These are phyloP conservation scores for Petrocephalus zakoni DNA, from an alignment of 2,113 vertebrate species.

Conservation along the genomic window DNA sequence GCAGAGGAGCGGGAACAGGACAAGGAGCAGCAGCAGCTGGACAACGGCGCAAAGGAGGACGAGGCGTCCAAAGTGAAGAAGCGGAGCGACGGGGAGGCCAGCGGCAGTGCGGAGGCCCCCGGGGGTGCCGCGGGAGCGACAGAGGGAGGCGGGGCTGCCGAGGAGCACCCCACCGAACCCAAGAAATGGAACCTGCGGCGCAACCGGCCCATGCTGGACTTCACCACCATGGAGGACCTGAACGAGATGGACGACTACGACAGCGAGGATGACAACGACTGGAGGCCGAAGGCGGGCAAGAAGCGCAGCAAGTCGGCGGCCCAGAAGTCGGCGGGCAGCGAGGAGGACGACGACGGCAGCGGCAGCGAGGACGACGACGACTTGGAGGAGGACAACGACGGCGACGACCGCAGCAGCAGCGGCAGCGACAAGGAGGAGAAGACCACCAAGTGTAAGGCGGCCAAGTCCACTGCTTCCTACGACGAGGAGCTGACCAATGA, in stretches of 20 bases:
- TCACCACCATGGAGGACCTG: slow-evolving; percentile 92
- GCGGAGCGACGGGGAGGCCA: slow-evolving; percentile 62
- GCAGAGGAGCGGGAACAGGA: slow-evolving; percentile 65
- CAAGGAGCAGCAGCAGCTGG: slow-evolving; percentile 59
- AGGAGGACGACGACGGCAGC: slow-evolving; percentile 68
- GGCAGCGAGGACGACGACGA: slow-evolving; percentile 69
- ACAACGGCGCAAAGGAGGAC: slow-evolving; percentile 70
- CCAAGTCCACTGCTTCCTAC: slow-evolving; percentile 75
- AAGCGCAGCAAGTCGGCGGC: slow-evolving; percentile 69
- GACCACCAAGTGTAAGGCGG: slow-evolving; percentile 75
- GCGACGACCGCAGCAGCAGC: slow-evolving; percentile 68
- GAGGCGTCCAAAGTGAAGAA: slow-evolving; percentile 40
- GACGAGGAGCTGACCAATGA: slow-evolving; percentile 97
- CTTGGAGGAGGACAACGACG: slow-evolving; percentile 61
- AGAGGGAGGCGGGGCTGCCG: slow-evolving; percentile 48
- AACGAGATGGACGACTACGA: slow-evolving; percentile 98
- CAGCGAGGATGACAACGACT: slow-evolving; percentile 97
- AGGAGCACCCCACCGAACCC: slow-evolving; percentile 76
- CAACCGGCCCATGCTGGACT: slow-evolving; percentile 87
- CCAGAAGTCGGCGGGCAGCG: slow-evolving; percentile 68
- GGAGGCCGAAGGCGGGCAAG: slow-evolving; percentile 81
- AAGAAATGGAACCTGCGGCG: slow-evolving; percentile 98
- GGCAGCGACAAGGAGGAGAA: slow-evolving; percentile 76
- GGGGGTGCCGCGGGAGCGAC: slow-evolving; percentile 23
- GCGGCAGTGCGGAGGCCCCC: slow-evolving; percentile 19